Evolutionary conservation across 1,140 invertebrate species (phyloP).

Genomic region (Ylistrum balloti): DNA sequence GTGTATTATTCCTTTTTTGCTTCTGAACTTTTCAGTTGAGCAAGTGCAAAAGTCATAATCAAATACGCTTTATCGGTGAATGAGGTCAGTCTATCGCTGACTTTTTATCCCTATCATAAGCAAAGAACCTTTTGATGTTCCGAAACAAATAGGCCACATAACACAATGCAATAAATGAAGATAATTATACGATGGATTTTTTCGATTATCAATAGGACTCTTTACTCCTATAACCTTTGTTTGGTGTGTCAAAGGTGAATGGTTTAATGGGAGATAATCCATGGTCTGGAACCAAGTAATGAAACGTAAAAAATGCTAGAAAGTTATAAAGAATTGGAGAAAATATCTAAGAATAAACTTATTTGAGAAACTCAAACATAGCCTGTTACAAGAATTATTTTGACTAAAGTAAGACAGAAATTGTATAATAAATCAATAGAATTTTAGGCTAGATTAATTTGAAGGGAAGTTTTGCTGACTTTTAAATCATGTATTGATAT

Average conservation of each 20-base stretch:
- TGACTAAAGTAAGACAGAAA: no score
- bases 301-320: no score
- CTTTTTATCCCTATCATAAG: neutral
- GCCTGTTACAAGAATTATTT: no score
- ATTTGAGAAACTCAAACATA: no score
- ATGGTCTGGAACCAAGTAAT: neutral
- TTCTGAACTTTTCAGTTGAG: slow-evolving; percentile 23
- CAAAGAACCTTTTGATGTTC: slow-evolving; percentile 28
- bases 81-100: neutral
- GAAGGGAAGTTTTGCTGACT: no score
- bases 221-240: neutral
- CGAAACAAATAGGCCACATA: neutral
- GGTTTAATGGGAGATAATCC: neutral
- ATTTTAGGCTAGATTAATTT: no score
- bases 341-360: no score
- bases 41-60: slow-evolving; percentile 38
- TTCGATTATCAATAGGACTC: neutral
- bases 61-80: neutral
- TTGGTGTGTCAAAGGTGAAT: neutral
- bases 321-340: no score
- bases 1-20: neutral
- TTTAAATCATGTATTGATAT: no score
- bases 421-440: no score
- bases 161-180: slow-evolving; percentile 21
- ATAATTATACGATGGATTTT: slow-evolving; percentile 27